Percentiles rank a stretch among this genome's conserved stretches.
These are phyloP conservation scores for Gorsachius magnificus DNA, from an alignment of 2,797 vertebrate genomes.

Conservation along the genomic window DNA sequence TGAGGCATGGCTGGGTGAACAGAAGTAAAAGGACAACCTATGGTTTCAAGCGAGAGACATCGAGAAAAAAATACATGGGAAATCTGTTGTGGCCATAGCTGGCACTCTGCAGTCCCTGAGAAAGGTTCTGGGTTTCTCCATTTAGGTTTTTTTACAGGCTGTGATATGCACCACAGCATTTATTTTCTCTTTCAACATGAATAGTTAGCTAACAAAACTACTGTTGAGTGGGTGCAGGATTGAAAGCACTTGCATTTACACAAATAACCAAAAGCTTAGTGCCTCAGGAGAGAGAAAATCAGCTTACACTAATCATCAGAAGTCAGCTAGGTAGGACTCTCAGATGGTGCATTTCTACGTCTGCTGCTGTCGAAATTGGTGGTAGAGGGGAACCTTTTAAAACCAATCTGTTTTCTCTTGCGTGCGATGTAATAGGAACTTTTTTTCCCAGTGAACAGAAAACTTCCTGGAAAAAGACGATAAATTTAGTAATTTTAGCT, in stretches of 20 bases:
- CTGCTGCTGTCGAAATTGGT: neutral
- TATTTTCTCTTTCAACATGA: neutral
- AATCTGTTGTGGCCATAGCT: neutral
- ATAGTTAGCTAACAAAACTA: neutral
- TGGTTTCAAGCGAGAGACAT: neutral
- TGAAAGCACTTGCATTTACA: neutral
- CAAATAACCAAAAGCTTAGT: neutral
- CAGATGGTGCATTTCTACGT: neutral
- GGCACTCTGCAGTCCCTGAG: neutral
- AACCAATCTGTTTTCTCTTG: neutral
- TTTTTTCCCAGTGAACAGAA: conserved; percentile 4
- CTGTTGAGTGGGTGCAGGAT: neutral
- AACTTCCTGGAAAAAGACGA: conserved; percentile 35
- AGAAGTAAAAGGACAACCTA: neutral
- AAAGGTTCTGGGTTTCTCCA: neutral
- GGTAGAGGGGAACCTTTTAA: conserved; percentile 27
- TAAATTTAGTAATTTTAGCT: conserved; percentile 62
- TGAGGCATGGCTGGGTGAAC: neutral
- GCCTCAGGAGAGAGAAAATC: conserved; percentile 12
- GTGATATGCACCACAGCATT: neutral
- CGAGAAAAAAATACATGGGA: neutral
- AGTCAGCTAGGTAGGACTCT: neutral
- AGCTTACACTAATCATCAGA: neutral
- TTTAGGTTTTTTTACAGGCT: neutral
- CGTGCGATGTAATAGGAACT: neutral